Percentiles rank a stretch among this genome's conserved stretches.
These are phyloP conservation scores for Drosophila orosa DNA, from an alignment of 1,140 invertebrate genomes.

Conservation along the genomic window DNA sequence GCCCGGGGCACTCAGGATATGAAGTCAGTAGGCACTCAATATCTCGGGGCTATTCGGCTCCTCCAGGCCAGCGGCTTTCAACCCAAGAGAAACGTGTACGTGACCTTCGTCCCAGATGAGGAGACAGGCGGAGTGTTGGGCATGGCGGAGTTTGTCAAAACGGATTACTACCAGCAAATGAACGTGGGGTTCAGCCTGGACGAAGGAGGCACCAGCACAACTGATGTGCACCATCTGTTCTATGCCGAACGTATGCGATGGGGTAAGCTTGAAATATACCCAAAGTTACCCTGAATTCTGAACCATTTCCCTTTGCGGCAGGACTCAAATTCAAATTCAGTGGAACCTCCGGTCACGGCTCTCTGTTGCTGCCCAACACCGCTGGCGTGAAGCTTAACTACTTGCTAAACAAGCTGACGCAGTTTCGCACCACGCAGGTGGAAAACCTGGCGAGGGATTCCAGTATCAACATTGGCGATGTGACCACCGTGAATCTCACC, in stretches of 20 bases:
- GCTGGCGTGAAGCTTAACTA: conserved; percentile 93
- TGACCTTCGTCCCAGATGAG: conserved; percentile 95
- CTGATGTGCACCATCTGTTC: conserved; percentile 88
- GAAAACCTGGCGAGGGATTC: conserved; percentile 87
- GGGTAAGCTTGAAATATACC: conserved; percentile 84
- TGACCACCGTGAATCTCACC: conserved; percentile 95
- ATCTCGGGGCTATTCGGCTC: conserved; percentile 86
- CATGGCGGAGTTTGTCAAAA: conserved; percentile 92
- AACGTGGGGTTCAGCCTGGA: conserved; percentile 96
- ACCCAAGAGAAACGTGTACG: conserved; percentile 89
- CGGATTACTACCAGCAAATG: conserved; percentile 91
- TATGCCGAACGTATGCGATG: conserved; percentile 91
- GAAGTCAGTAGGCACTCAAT: conserved; percentile 79
- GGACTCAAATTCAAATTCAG: conserved; percentile 63
- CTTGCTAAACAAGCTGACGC: conserved; percentile 91
- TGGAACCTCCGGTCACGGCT: conserved; percentile 95
- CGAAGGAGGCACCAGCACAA: conserved; percentile 90
- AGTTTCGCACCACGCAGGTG: conserved; percentile 89
- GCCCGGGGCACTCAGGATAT: conserved; percentile 91
- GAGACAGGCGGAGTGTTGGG: conserved; percentile 94
- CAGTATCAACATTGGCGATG: conserved; percentile 90
- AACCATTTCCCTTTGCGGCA: conserved; percentile 9
- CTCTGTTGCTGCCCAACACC: conserved; percentile 91
- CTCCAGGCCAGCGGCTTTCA: conserved; percentile 86
- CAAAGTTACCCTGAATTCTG: neutral